Base-by-base conservation (phyloP, 1,140 invertebrate genomes). In the Drosophila sturtevanti region DNA sequence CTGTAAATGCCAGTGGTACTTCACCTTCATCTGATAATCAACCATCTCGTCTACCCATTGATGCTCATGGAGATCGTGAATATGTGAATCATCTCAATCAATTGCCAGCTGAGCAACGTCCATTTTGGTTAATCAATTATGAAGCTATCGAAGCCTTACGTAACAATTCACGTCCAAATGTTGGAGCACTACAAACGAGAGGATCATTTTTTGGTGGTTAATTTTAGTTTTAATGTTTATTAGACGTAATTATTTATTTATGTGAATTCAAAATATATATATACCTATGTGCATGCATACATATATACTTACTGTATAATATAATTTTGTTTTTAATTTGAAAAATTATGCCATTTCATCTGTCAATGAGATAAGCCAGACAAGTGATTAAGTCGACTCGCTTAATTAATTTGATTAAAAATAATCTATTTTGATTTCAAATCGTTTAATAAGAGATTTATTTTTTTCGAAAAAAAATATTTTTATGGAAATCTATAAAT, bases 61-160 rank as follows among this genome's bases (percentile, higher is more conserved):
- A 91, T 72, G 93, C 93, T 9, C 79, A 92, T 9, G 93, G 93
- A 3, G 93, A 93, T 67, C 86, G 70, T 12, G 84, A 92, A 0
- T 78, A 92, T 12, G 86, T 93, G 0, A 90, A 93, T 18, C 72
- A 91, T n/a, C 63, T 93, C 1, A 92, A 79, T 24, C 72, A 81
- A 12, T 66, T 93, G 27, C 93, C 93, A 0, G 34, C 86, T 35
- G 93, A 93, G 38, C 86, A 93, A 18, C 92, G 92, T 64, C 93
- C 93, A 0, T 94, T 93, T 75, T 94, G 93, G 93, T 91, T 92
- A 34, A 55, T 93, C 37, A 93, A 92, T 72, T 90, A 89, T 48
- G 68, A 92, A 63, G 85, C 86, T 1, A 92, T 92, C 44, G 92
- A 92, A 72, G 90, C 90, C 0, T 78, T 91, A 27, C 72, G 91